Percentiles rank a stretch among this genome's conserved stretches.
phyloP scores from a whole-genome alignment of 2,797 vertebrate genomes.

The Microctenopoma steveboyesi region DNA sequence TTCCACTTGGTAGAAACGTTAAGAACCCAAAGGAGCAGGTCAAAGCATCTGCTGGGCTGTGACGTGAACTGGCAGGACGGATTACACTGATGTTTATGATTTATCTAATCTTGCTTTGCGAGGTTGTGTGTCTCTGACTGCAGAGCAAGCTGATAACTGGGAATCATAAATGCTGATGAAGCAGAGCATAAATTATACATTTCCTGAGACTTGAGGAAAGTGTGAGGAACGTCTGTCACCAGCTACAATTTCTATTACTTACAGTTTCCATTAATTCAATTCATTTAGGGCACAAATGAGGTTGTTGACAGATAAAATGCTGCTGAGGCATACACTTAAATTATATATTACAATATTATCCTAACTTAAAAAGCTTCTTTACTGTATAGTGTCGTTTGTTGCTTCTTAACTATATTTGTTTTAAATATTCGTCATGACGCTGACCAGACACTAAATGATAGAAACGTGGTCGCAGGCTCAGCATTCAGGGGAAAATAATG shows the following conservation, averaged over 20 bases:
- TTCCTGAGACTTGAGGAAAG: conserved; percentile 1
- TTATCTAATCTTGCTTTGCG: conserved; percentile 32
- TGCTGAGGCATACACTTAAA: too few species aligned
- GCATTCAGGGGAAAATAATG: conserved; percentile 7
- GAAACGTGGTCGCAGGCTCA: not conserved
- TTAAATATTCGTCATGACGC: not conserved
- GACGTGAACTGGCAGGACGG: conserved; percentile 11
- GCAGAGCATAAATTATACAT: conserved; percentile 2
- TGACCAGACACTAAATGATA: not conserved
- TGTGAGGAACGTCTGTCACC: conserved; percentile 21
- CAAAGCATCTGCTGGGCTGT: not conserved
- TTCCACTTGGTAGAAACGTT: not conserved
- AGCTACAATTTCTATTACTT: conserved; percentile 7
- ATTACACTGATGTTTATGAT: not conserved
- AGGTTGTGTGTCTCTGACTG: conserved; percentile 4
- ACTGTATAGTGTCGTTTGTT: not conserved
- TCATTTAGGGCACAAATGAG: not conserved
- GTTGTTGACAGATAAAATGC: too few species aligned
- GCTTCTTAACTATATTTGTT: not conserved
- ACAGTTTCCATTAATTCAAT: conserved; percentile 7
- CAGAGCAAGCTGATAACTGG: conserved; percentile 7
- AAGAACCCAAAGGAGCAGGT: not conserved
- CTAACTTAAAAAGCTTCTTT: not conserved
- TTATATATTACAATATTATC: too few species aligned
- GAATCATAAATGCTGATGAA: conserved; percentile 9